Evolutionary conservation across 2,888 invertebrate species (phyloP).

Genomic region (Ecdyonurus torrentis): DNA sequence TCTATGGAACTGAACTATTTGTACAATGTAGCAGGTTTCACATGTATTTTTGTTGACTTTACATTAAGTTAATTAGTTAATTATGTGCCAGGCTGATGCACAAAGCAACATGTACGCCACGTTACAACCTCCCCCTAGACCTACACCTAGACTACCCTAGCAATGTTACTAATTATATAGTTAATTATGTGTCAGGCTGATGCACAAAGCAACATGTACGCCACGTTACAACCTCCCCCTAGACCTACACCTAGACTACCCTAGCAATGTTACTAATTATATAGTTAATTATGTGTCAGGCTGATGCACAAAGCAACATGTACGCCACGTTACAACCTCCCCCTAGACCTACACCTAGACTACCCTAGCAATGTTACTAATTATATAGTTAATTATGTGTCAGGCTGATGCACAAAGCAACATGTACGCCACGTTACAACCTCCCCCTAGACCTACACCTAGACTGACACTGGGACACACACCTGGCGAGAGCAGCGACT

Average conservation of each 20-base stretch:
- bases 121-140: constrained; percentile 45
- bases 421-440: constrained; percentile 64
- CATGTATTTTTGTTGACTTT: too few species aligned
- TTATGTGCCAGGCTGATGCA: constrained; percentile 42
- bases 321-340: constrained; percentile 66
- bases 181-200: too few species aligned
- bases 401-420: constrained; percentile 41
- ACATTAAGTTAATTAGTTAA: too few species aligned
- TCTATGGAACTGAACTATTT: too few species aligned
- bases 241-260: constrained; percentile 15
- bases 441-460: constrained; percentile 25
- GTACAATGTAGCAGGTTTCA: too few species aligned
- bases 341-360: constrained; percentile 18
- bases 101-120: constrained; percentile 56
- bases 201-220: constrained; percentile 45
- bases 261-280: too few species aligned
- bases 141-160: constrained; percentile 2
- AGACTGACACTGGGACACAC: constrained; percentile 10
- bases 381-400: constrained; percentile 40
- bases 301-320: constrained; percentile 42
- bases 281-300: too few species aligned
- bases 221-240: constrained; percentile 54
- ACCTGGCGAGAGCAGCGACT: constrained; percentile 12
- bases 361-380: constrained; percentile 34
- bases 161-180: too few species aligned